Percentiles rank a stretch among this genome's conserved stretches.
Evolutionary conservation across 2,888 invertebrate genomes (phyloP).

Genomic region (Drosophila nr. fundita): DNA sequence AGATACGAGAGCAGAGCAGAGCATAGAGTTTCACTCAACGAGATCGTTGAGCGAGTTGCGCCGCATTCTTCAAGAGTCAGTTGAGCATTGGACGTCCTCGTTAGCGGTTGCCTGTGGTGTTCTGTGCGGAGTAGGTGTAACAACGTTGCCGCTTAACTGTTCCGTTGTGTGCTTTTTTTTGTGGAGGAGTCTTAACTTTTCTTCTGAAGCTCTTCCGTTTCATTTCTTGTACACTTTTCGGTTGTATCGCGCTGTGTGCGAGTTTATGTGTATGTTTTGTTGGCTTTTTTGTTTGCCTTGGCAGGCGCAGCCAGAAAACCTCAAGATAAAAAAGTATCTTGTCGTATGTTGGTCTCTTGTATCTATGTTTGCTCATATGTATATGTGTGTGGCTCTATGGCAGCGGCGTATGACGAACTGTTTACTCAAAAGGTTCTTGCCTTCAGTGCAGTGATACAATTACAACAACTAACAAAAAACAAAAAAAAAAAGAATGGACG

Average conservation of each 20-base stretch:
- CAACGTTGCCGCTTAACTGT: slow-evolving; percentile 16
- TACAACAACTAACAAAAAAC: slow-evolving; percentile 55
- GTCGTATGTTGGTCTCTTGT: slow-evolving; percentile 17
- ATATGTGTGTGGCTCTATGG: slow-evolving; percentile 31
- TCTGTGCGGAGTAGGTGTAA: slow-evolving; percentile 59
- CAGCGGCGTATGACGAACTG: slow-evolving; percentile 48
- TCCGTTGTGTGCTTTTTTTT: slow-evolving; percentile 17
- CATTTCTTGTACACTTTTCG: slow-evolving; percentile 30
- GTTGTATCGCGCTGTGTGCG: slow-evolving; percentile 13
- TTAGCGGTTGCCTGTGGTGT: slow-evolving; percentile 79
- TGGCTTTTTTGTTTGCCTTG: slow-evolving; percentile 28
- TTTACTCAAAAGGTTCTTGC: slow-evolving; percentile 76
- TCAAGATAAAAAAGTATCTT: slow-evolving; percentile 72
- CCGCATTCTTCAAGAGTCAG: slow-evolving; percentile 74
- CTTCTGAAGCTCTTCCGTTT: slow-evolving; percentile 55
- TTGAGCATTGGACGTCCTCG: slow-evolving; percentile 84
- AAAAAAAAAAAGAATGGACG: slow-evolving; percentile 31
- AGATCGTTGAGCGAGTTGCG: slow-evolving; percentile 47
- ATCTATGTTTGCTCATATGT: slow-evolving; percentile 21
- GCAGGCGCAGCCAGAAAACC: slow-evolving; percentile 49
- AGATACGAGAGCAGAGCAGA: slow-evolving; percentile 8
- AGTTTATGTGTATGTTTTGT: slow-evolving; percentile 4
- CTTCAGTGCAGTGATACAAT: slow-evolving; percentile 72
- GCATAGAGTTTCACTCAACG: slow-evolving; percentile 71
- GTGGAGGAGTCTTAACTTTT: slow-evolving; percentile 67